A percentile compares a stretch with the other conserved stretches of the same genome.
These are phyloP conservation scores for Xiphophorus birchmanni DNA, from an alignment of 2,797 vertebrate genomes.

Conservation along the genomic window DNA sequence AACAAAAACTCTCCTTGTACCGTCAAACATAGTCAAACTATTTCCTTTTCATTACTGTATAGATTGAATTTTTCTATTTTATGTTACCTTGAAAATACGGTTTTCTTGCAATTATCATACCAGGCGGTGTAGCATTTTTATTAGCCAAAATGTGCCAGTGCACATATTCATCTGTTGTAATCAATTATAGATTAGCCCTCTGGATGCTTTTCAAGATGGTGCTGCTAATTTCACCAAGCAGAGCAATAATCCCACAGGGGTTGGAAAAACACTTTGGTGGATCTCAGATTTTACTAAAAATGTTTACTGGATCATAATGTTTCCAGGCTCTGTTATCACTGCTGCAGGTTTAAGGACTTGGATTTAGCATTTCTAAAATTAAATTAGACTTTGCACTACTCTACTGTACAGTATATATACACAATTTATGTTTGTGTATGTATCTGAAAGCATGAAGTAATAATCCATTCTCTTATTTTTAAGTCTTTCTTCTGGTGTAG, in stretches of 20 bases:
- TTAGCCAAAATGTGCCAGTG: slow-evolving; percentile 3
- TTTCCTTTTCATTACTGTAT: background rate
- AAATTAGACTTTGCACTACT: background rate
- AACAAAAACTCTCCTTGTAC: background rate
- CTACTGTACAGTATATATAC: background rate
- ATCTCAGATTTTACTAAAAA: slow-evolving; percentile 1
- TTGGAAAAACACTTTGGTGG: slow-evolving; percentile 5
- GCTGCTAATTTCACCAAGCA: slow-evolving; percentile 34
- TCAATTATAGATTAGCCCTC: slow-evolving; percentile 60
- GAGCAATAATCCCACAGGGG: slow-evolving; percentile 19
- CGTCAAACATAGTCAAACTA: background rate
- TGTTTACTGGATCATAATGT: background rate
- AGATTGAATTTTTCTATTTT: background rate
- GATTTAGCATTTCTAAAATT: background rate
- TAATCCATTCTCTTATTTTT: background rate
- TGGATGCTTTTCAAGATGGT: slow-evolving; percentile 38
- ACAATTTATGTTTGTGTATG: background rate
- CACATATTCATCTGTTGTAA: slow-evolving; percentile 52
- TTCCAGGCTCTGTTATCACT: background rate
- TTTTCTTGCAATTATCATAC: background rate
- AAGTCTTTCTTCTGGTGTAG: background rate
- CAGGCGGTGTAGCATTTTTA: slow-evolving; percentile 6
- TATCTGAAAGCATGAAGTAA: slow-evolving; percentile 1
- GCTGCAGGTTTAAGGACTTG: background rate
- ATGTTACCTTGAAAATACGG: background rate